A percentile compares a stretch with the other conserved stretches of the same genome.
These are phyloP conservation scores for Heliconius hewitsoni DNA, from an alignment of 1,140 invertebrate genomes.

Conservation along the genomic window DNA sequence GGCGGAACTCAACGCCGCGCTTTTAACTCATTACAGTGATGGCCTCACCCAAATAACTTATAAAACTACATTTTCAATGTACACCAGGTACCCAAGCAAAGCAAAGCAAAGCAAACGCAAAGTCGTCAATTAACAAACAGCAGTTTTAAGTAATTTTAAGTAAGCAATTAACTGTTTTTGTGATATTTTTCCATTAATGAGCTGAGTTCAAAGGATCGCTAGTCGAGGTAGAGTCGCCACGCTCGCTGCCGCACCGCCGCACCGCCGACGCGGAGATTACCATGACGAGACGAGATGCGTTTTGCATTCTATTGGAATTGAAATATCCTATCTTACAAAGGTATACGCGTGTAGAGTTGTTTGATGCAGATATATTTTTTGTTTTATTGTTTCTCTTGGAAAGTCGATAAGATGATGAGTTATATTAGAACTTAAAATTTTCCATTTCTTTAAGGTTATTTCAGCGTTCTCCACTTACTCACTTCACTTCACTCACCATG, in stretches of 20 bases:
- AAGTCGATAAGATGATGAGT: too few relatives aligned
- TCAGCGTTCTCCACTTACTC: too few relatives aligned
- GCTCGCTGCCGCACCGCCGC: background rate
- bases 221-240: background rate
- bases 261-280: background rate
- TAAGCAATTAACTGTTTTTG: constrained; percentile 8
- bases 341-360: background rate
- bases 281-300: background rate
- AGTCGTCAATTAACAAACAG: background rate
- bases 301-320: constrained; percentile 10
- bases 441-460: too few relatives aligned
- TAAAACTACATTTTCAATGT: background rate
- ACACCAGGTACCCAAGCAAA: background rate
- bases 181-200: constrained; percentile 15
- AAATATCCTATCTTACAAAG: background rate
- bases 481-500: too few relatives aligned
- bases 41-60: background rate
- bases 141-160: constrained; percentile 13
- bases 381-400: too few relatives aligned
- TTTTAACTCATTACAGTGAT: too few relatives aligned
- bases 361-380: background rate
- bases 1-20: too few relatives aligned
- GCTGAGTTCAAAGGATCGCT: constrained; percentile 8
- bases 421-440: too few relatives aligned
- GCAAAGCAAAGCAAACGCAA: background rate